These are phyloP conservation scores for Drosophila greeni DNA, from an alignment of 2,888 invertebrate genomes.

Conservation along the genomic window DNA sequence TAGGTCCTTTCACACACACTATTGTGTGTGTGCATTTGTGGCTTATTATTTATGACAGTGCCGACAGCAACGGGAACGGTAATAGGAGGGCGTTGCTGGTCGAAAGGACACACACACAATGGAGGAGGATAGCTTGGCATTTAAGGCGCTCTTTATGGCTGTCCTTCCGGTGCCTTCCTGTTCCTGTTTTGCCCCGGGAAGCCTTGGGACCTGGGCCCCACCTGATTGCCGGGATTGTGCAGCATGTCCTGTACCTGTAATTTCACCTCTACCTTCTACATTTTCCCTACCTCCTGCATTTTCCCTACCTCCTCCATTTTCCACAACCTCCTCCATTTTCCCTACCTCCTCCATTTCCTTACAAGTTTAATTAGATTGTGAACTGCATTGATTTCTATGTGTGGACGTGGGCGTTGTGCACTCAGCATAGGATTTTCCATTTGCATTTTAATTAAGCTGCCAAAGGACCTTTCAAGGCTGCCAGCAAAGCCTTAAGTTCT, in stretches of 20 bases:
- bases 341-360: neutral
- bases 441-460: constrained; percentile 55
- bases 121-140: too few relatives aligned
- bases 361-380: constrained; percentile 52
- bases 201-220: constrained; percentile 12
- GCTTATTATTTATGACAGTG: constrained; percentile 57
- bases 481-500: neutral
- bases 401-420: constrained; percentile 33
- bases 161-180: constrained; percentile 10
- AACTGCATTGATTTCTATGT: constrained; percentile 34
- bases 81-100: constrained; percentile 10
- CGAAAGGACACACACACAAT: constrained; percentile 30
- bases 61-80: constrained; percentile 23
- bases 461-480: constrained; percentile 32
- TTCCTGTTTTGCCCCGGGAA: constrained; percentile 15
- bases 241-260: neutral
- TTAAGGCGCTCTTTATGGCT: constrained; percentile 38
- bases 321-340: neutral
- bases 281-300: neutral
- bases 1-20: too few relatives aligned
- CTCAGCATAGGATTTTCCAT: constrained; percentile 42
- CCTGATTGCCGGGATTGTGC: constrained; percentile 24
- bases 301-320: neutral
- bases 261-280: too few relatives aligned
- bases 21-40: constrained; percentile 20